Base-by-base conservation (phyloP, 2,113 vertebrate species). In the Pampusana beccarii region DNA sequence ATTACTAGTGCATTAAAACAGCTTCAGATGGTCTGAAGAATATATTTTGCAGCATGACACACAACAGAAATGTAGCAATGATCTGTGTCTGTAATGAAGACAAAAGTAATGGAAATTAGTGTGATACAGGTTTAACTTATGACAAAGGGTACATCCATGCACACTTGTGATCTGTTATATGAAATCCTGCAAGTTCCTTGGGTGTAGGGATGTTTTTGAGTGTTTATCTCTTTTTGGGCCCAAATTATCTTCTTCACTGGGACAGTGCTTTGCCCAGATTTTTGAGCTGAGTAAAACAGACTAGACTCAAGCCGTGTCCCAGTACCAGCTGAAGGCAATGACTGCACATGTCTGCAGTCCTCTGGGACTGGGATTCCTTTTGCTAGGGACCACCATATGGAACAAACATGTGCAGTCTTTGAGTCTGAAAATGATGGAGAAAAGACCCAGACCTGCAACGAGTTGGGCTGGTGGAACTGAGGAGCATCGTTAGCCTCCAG, bases 401-500 rank as follows among this genome's bases (percentile, higher is more conserved):
- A 66, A 77, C 26, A 80, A 72, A 33, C 26, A 25, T 1, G 2
- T 21, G 24, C 25, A 44, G 53, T 14, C 24, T 51, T 54, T 24
- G 51, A 34, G 38, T 34, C 13, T 7, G 6, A 38, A 88, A 74
- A 46, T 21, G 20, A 62, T 23, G 33, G 46, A 67, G 46, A 25
- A 71, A 58, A 61, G 31, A 24, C 16, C 34, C 53, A 80, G 53
- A 11, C 6, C 6, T 51, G 33, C 40, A 66, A 50, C 11, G 10
- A 8, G 29, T 24, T 58, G 82, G 19, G 16, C 40, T 85, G 31
- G n/a, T 65, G 44, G 38, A 88, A 69, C 6, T 44, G 53, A 61
- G 57, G 12, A 46, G 20, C 42, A 58, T n/a, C 1, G 0, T 23
- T 34, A 12, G 10, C 38, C 33, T 56, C 19, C 5, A 3, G 31